phyloP scores from a whole-genome alignment of 2,888 invertebrate genomes.

The Spodoptera littoralis region DNA sequence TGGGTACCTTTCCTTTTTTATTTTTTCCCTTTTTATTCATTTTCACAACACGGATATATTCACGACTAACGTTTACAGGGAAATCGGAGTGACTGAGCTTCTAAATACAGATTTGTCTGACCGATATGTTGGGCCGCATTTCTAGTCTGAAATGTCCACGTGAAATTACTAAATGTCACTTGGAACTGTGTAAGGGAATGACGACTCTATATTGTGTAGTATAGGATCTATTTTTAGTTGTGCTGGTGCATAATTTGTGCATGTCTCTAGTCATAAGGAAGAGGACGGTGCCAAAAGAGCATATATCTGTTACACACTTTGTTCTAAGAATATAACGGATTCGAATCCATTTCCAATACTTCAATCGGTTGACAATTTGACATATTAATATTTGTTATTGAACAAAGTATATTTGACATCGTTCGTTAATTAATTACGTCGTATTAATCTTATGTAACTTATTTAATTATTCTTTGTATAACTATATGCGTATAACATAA shows the following conservation, averaged over 20 bases:
- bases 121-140: constrained; percentile 78
- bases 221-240: constrained; percentile 39
- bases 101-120: constrained; percentile 81
- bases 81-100: constrained; percentile 70
- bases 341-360: constrained; percentile 31
- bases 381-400: constrained; percentile 19
- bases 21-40: constrained; percentile 83
- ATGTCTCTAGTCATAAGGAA: constrained; percentile 59
- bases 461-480: not conserved
- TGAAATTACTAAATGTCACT: constrained; percentile 81
- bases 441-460: not conserved
- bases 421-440: constrained; percentile 15
- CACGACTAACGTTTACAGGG: constrained; percentile 55
- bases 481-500: no score
- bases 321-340: constrained; percentile 39
- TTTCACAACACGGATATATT: constrained; percentile 47
- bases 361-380: constrained; percentile 41
- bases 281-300: constrained; percentile 68
- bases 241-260: constrained; percentile 51
- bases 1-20: constrained; percentile 74
- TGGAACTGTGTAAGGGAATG: constrained; percentile 5
- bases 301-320: constrained; percentile 56
- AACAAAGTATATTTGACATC: constrained; percentile 10
- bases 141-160: constrained; percentile 75
- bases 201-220: constrained; percentile 26